phyloP scores from a whole-genome alignment of 2,113 vertebrate genomes.

The Todiramphus saurophagus region DNA sequence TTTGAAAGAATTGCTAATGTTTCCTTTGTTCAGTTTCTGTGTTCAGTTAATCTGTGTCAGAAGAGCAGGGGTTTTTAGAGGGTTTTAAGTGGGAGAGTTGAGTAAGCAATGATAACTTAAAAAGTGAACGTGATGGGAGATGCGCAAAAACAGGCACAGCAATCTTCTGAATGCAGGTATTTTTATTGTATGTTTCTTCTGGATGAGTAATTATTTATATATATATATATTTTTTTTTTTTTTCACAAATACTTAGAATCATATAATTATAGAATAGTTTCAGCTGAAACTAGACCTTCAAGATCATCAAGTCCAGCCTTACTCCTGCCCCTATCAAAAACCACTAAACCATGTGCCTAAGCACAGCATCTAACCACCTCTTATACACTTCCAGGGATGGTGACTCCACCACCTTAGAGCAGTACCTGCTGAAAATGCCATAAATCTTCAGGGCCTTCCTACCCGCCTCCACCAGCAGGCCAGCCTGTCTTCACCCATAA shows the following conservation, averaged over 20 bases:
- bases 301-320: too few species aligned
- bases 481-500: too few species aligned
- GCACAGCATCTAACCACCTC: too few species aligned
- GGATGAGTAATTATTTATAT: background rate
- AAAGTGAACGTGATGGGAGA: background rate
- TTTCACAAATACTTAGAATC: background rate
- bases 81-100: background rate
- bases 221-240: rapidly evolving
- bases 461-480: too few species aligned
- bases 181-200: background rate
- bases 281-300: too few species aligned
- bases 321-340: too few species aligned
- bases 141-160: background rate
- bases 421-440: background rate
- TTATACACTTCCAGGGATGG: too few species aligned
- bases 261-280: too few species aligned
- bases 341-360: too few species aligned
- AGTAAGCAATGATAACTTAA: background rate
- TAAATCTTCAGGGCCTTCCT: background rate
- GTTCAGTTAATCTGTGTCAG: background rate
- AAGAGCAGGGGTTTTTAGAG: background rate
- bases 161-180: background rate
- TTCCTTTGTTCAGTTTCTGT: background rate
- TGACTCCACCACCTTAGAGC: too few species aligned
- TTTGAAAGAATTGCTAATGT: background rate